Evolutionary conservation across 2,888 invertebrate species (phyloP).

Genomic region (Baccha elongata): DNA sequence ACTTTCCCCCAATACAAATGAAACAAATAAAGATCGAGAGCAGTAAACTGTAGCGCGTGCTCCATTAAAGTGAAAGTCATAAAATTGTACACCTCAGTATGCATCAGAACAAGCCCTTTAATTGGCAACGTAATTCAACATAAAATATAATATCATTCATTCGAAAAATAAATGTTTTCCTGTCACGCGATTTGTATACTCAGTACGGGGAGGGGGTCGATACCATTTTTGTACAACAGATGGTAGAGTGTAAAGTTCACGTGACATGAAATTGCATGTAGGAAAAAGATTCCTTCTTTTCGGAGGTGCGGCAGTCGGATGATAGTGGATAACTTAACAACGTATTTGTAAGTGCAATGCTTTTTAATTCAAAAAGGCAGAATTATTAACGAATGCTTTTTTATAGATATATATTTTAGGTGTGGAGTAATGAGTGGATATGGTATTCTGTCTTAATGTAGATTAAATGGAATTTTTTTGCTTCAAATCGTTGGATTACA

Average conservation of each 20-base stretch:
- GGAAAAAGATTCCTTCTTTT: slow-evolving; percentile 28
- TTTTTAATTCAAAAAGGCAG: slow-evolving; percentile 31
- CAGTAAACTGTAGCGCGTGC: slow-evolving; percentile 66
- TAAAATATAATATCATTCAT: slow-evolving; percentile 55
- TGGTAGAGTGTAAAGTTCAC: slow-evolving; percentile 81
- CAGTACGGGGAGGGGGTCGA: slow-evolving; percentile 43
- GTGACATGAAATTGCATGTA: slow-evolving; percentile 70
- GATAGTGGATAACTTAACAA: slow-evolving; percentile 54
- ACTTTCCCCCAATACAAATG: too few relatives aligned
- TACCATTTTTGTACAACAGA: slow-evolving; percentile 75
- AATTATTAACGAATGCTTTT: slow-evolving; percentile 23
- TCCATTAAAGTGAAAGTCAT: slow-evolving; percentile 60
- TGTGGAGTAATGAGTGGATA: slow-evolving; percentile 33
- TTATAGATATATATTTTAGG: slow-evolving; percentile 34
- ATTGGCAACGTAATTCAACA: slow-evolving; percentile 47
- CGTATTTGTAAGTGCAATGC: slow-evolving; percentile 22
- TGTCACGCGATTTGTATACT: slow-evolving; percentile 67
- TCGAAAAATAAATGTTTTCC: slow-evolving; percentile 59
- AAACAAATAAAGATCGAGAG: slow-evolving; percentile 39
- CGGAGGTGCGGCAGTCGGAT: slow-evolving; percentile 38
- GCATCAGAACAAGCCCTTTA: slow-evolving; percentile 63
- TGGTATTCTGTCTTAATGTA: slow-evolving; percentile 6
- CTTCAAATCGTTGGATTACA: too few relatives aligned
- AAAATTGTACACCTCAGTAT: slow-evolving; percentile 40
- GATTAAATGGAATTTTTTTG: neutral